These are phyloP conservation scores for Trissonchulus sp. DNA, from an alignment of 2,888 invertebrate species.

Conservation along the genomic window DNA sequence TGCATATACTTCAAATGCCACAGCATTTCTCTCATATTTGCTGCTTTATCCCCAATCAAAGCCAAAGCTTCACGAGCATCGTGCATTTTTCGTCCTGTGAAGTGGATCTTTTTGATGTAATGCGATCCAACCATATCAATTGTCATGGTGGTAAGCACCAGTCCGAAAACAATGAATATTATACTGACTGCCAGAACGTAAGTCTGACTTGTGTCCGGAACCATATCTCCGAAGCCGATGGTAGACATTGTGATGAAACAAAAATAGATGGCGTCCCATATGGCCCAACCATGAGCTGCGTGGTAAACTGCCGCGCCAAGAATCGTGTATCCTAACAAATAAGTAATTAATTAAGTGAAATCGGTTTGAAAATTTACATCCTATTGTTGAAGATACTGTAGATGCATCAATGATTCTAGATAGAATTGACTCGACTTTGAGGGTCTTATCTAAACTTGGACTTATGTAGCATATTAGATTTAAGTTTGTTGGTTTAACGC, in stretches of 20 bases:
- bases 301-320: background rate
- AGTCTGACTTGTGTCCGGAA: constrained; percentile 38
- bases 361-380: no score
- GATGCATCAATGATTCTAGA: no score
- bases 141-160: constrained; percentile 42
- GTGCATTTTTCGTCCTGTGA: constrained; percentile 19
- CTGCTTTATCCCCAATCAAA: constrained; percentile 16
- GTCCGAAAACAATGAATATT: constrained; percentile 46
- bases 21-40: constrained; percentile 9
- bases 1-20: constrained; percentile 12
- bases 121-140: constrained; percentile 33
- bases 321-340: constrained; percentile 3
- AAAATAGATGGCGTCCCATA: constrained; percentile 48
- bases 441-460: no score
- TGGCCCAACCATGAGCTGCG: constrained; percentile 39
- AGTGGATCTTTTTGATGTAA: constrained; percentile 26
- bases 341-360: background rate
- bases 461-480: no score
- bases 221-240: constrained; percentile 47
- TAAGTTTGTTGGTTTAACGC: no score
- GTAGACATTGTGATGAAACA: constrained; percentile 45
- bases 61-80: constrained; percentile 22
- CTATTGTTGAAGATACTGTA: no score
- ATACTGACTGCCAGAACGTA: constrained; percentile 39
- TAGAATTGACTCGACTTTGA: no score